Percentiles rank a stretch among this genome's conserved stretches.
Evolutionary conservation across 2,797 vertebrate genomes (phyloP).

Genomic region (Pangasius macronema): DNA sequence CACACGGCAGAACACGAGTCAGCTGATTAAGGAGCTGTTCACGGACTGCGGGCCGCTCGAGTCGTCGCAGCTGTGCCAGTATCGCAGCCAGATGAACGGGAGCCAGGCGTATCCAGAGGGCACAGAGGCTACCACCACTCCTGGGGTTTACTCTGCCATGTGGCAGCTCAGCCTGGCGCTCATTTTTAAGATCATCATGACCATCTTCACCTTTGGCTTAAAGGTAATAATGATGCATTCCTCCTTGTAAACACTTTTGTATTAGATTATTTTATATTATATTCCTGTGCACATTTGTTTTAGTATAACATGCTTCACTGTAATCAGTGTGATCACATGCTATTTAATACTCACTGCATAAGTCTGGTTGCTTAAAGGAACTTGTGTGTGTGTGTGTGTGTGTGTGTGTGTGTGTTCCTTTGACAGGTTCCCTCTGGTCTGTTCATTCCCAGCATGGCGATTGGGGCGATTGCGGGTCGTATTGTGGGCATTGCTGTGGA

Average conservation of each 20-base stretch:
- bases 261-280: background rate
- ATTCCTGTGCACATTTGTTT: background rate
- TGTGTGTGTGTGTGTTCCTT: constrained; percentile 9
- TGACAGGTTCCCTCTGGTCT: constrained; percentile 90
- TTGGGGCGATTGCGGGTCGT: constrained; percentile 96
- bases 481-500: constrained; percentile 97
- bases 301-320: background rate
- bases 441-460: constrained; percentile 99
- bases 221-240: constrained; percentile 77
- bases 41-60: constrained; percentile 95
- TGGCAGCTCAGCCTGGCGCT: constrained; percentile 97
- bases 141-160: constrained; percentile 94
- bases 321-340: background rate
- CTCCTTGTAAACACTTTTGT: background rate
- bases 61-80: constrained; percentile 96
- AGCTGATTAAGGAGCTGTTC: constrained; percentile 97
- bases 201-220: constrained; percentile 97
- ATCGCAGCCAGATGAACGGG: constrained; percentile 94
- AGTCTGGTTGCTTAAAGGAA: background rate
- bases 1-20: constrained; percentile 95
- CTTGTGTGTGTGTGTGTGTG: background rate
- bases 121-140: constrained; percentile 85
- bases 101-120: constrained; percentile 88
- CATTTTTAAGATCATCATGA: constrained; percentile 99
- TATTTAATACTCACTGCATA: background rate